Conservation (phyloP, 2,113 vertebrate genomes). For the Sturnira hondurensis region DNA sequence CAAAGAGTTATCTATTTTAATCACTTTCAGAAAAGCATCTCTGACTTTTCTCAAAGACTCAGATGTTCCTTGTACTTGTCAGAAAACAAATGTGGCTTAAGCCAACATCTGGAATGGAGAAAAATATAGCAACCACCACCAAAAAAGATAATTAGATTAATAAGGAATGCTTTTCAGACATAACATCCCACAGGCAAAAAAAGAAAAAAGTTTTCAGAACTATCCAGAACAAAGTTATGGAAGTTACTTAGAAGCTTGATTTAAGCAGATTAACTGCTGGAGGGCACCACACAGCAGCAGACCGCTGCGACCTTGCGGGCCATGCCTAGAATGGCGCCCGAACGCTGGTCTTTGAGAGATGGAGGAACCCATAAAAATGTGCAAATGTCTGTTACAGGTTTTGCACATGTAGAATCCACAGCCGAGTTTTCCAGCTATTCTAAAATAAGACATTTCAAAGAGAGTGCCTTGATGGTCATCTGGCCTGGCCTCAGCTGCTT, state of each 20-base stretch:
- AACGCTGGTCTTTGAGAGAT: background rate
- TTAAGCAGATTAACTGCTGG: conserved; percentile 29
- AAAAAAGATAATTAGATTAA: conserved; percentile 64
- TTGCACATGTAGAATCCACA: background rate
- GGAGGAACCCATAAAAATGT: background rate
- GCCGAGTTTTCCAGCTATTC: background rate
- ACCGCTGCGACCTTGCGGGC: background rate
- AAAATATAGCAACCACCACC: conserved; percentile 52
- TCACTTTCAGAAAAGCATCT: conserved; percentile 32
- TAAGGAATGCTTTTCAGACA: conserved; percentile 71
- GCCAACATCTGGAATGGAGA: conserved; percentile 46
- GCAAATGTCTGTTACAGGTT: background rate
- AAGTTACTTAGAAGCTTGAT: conserved; percentile 47
- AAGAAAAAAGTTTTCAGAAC: conserved; percentile 52
- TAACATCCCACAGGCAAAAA: conserved; percentile 58
- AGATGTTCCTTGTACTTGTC: conserved; percentile 56
- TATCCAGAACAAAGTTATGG: conserved; percentile 50
- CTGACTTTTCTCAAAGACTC: conserved; percentile 58
- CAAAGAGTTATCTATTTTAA: conserved; percentile 40
- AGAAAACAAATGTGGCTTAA: conserved; percentile 55
- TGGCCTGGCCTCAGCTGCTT: background rate
- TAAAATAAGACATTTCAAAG: background rate
- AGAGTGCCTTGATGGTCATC: background rate
- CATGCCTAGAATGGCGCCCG: background rate
- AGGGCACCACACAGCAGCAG: background rate